Conservation (phyloP, 2,888 invertebrate genomes). For the Dexiosoma caninum region DNA sequence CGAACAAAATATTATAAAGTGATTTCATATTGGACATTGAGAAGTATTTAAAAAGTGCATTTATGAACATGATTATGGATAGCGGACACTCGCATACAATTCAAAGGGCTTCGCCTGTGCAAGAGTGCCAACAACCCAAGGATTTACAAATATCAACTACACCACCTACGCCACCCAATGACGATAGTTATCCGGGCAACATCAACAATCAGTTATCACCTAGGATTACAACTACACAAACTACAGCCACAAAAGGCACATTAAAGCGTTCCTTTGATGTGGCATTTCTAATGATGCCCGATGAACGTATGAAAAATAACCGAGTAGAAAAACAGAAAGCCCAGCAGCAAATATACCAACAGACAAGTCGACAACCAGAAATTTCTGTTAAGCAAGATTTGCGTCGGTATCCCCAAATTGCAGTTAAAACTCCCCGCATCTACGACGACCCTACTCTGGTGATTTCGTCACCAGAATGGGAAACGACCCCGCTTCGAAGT, state of each 20-base stretch:
- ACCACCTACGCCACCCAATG: slow-evolving; percentile 58
- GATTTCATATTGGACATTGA: not conserved
- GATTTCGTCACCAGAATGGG: slow-evolving; percentile 71
- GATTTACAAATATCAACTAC: slow-evolving; percentile 60
- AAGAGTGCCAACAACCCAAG: slow-evolving; percentile 75
- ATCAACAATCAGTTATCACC: slow-evolving; percentile 67
- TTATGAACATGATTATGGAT: slow-evolving; percentile 84
- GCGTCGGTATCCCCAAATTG: slow-evolving; percentile 74
- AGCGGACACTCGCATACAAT: slow-evolving; percentile 68
- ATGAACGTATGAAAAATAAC: slow-evolving; percentile 83
- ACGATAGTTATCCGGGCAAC: slow-evolving; percentile 71
- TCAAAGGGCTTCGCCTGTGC: slow-evolving; percentile 72
- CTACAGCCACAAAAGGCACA: slow-evolving; percentile 70
- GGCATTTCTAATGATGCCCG: slow-evolving; percentile 92
- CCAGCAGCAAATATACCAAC: slow-evolving; percentile 62
- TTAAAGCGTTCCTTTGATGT: slow-evolving; percentile 93
- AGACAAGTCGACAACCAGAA: slow-evolving; percentile 64
- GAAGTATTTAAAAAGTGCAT: not conserved
- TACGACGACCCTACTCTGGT: slow-evolving; percentile 77
- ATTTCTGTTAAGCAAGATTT: slow-evolving; percentile 71
- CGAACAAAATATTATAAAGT: slow-evolving; percentile 17
- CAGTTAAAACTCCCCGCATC: slow-evolving; percentile 74
- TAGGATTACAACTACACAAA: slow-evolving; percentile 67
- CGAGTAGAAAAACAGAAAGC: slow-evolving; percentile 78
- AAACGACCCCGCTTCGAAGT: slow-evolving; percentile 79